Base-by-base conservation (phyloP, 2,888 invertebrate genomes). In the Synanthedon vespiformis region DNA sequence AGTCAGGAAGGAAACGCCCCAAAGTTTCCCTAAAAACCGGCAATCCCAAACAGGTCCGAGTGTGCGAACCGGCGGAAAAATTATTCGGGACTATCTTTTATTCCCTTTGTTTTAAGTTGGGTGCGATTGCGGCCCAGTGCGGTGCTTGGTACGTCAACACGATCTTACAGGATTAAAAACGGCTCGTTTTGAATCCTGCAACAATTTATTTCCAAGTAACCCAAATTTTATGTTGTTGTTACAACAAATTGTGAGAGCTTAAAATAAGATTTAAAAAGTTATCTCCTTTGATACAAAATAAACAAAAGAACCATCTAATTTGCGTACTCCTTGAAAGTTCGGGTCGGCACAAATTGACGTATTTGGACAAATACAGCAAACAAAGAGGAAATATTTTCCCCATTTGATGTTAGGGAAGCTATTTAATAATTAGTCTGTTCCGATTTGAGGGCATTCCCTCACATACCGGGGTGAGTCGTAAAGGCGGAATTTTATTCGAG, bases 41-140 rank as follows among this genome's bases (percentile, higher is more conserved):
- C n/a, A 27, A 63, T 73, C 74, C 75, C 64, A 73, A 79, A 84
- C 79, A 71, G 74, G 70, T 80, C 82, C 84, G 83, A 77, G 65
- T 65, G 70, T 70, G 63, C 68, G 72, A 64, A 63, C 18, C 63
- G 61, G 70, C 73, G 77, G 77, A 78, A 83, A 85, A 79, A 83
- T 82, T 81, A 85, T 83, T 78, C 78, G 71, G 75, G 72, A 67
- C 68, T 77, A 72, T 74, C 76, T 77, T 77, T 80, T 76, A 77
- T 82, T 73, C 72, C 61, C 70, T 80, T 86, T 84, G 83, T 84
- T 85, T 81, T 70, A 77, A 70, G 77, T 74, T 74, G 76, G 80
- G 74, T 75, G 75, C 65, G 71, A 76, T 67, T 67, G 40, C 41
- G 50, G 57, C 52, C 55, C 51, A 55, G 48, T 16, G 12, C 16